Evolutionary conservation across 2,113 vertebrate species (phyloP).

Genomic region (Tenebrosternarchus preto): DNA sequence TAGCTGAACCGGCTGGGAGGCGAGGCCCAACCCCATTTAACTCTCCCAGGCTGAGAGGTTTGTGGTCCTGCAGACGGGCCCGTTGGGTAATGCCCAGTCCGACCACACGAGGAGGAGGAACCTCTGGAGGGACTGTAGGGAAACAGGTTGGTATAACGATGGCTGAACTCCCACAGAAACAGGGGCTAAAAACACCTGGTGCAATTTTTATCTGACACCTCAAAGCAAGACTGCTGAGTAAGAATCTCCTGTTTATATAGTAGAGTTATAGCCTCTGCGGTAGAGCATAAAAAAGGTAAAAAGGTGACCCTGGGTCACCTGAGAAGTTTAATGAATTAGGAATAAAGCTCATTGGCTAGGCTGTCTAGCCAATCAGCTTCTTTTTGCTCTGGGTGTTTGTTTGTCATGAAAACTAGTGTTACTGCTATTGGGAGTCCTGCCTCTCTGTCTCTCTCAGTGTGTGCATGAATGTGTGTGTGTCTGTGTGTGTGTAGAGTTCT

Average conservation of each 20-base stretch:
- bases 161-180: not conserved
- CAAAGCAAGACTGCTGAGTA: not conserved
- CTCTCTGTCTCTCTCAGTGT: not conserved
- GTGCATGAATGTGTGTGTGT: not conserved
- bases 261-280: not conserved
- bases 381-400: not conserved
- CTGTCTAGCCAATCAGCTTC: not conserved
- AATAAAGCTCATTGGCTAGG: not conserved
- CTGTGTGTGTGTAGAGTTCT: not conserved
- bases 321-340: not conserved
- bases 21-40: constrained; percentile 9
- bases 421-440: not conserved
- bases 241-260: not conserved
- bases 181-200: not conserved
- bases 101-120: too few species aligned
- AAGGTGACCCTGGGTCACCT: not conserved
- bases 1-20: constrained; percentile 1
- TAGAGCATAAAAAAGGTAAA: not conserved
- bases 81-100: not conserved
- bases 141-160: not conserved
- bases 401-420: not conserved
- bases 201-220: not conserved
- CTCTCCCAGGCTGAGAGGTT: constrained; percentile 8
- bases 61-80: constrained; percentile 9
- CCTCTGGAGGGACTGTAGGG: not conserved